Conservation (phyloP, 2,888 invertebrate genomes). For the Andricus quercusramuli region DNA sequence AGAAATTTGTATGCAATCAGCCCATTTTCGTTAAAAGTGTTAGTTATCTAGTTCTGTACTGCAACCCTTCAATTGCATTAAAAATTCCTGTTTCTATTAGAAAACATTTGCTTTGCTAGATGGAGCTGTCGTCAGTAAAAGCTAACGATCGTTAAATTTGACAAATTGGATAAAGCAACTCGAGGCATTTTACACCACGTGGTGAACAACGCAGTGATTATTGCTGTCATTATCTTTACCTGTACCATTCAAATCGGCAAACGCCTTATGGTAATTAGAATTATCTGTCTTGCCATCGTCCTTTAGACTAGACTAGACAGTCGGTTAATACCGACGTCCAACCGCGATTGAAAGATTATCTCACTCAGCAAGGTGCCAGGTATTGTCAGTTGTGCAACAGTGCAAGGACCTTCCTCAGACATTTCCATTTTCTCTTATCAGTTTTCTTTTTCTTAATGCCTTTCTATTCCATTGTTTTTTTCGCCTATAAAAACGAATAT, state of each 20-base stretch:
- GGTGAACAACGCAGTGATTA: constrained; percentile 5
- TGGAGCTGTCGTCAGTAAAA: not conserved
- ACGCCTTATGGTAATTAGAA: constrained; percentile 13
- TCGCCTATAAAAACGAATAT: constrained; percentile 31
- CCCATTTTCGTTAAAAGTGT: no score
- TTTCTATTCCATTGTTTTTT: not conserved
- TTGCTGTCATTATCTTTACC: constrained; percentile 30
- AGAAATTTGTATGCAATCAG: no score
- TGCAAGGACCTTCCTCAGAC: not conserved
- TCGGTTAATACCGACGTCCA: not conserved
- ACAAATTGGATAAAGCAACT: constrained; percentile 13
- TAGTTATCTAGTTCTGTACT: no score
- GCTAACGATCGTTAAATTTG: constrained; percentile 18
- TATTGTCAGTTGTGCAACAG: constrained; percentile 7
- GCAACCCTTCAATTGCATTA: no score
- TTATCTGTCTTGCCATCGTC: constrained; percentile 29
- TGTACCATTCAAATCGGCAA: constrained; percentile 5
- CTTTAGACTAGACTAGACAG: constrained; percentile 15
- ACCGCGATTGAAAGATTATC: constrained; percentile 27
- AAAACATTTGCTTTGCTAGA: no score
- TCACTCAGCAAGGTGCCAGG: not conserved
- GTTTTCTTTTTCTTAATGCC: not conserved
- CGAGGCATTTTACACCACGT: constrained; percentile 1
- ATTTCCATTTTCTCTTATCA: not conserved
- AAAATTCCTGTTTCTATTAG: no score